Conservation (phyloP, 1,140 invertebrate species). For the Diorhabda sublineata region DNA sequence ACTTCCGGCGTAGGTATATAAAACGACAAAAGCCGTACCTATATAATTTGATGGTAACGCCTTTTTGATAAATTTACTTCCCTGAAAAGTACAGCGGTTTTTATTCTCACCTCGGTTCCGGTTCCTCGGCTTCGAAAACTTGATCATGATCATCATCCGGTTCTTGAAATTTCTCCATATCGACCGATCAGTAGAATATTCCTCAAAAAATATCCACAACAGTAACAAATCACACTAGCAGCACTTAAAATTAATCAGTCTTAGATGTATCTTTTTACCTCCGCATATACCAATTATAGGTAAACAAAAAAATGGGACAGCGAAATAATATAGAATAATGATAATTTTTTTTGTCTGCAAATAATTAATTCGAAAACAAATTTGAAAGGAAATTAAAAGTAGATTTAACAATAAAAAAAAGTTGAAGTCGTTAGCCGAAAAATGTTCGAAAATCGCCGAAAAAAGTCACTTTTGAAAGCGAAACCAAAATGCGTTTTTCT, state of each 20-base stretch:
- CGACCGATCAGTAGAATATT: conserved; percentile 14
- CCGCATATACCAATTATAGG: not conserved
- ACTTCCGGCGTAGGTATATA: no score
- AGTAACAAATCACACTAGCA: conserved; percentile 16
- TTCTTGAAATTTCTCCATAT: conserved; percentile 43
- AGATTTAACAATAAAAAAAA: conserved; percentile 22
- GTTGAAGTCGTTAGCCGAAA: conserved; percentile 15
- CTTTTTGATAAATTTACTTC: not conserved
- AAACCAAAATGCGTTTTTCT: conserved; percentile 46
- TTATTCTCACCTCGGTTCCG: conserved; percentile 36
- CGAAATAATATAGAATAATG: no score
- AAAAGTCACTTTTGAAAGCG: conserved; percentile 46
- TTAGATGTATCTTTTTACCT: conserved; percentile 20
- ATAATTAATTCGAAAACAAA: no score
- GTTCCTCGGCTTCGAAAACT: conserved; percentile 39
- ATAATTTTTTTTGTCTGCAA: no score
- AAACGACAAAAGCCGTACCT: no score
- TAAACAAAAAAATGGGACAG: conserved; percentile 20
- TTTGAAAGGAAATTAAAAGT: conserved; percentile 19
- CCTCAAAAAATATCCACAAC: conserved; percentile 22
- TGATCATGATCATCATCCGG: conserved; percentile 40
- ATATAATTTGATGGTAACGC: not conserved
- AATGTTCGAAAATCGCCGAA: conserved; percentile 35
- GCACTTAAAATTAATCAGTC: conserved; percentile 38
- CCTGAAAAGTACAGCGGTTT: not conserved